Conservation (phyloP, 2,888 invertebrate species). For the Schizotus pectinicornis region DNA sequence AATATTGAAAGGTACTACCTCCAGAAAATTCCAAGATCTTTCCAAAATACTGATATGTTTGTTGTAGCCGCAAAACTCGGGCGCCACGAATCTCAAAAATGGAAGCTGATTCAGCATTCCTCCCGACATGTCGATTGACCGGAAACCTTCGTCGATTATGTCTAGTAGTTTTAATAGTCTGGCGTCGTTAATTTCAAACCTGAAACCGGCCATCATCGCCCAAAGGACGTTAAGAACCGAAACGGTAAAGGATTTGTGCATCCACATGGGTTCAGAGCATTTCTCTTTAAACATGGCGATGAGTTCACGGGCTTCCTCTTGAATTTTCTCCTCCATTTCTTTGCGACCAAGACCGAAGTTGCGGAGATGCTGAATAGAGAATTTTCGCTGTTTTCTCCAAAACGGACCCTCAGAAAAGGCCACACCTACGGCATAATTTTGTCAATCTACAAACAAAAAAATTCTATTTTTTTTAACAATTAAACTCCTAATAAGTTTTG, state of each 20-base stretch:
- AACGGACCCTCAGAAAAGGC: conserved; percentile 71
- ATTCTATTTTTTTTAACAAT: too few species aligned
- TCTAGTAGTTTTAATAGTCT: conserved; percentile 63
- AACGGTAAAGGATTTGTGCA: conserved; percentile 61
- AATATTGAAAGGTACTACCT: conserved; percentile 51
- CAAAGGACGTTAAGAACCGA: conserved; percentile 73
- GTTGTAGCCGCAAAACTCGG: conserved; percentile 68
- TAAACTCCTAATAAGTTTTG: too few species aligned
- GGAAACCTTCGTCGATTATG: conserved; percentile 68
- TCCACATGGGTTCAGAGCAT: conserved; percentile 54
- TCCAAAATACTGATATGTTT: conserved; percentile 61
- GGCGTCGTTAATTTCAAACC: conserved; percentile 67
- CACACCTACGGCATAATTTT: conserved; percentile 67
- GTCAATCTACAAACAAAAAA: too few species aligned
- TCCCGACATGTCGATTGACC: conserved; percentile 68
- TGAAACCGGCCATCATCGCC: conserved; percentile 72
- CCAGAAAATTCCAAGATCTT: conserved; percentile 64
- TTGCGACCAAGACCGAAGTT: conserved; percentile 69
- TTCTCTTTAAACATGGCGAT: conserved; percentile 58
- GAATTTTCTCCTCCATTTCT: conserved; percentile 67
- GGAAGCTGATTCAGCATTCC: conserved; percentile 74
- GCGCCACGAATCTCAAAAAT: conserved; percentile 69
- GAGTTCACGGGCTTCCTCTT: conserved; percentile 63
- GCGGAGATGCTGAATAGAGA: conserved; percentile 69
- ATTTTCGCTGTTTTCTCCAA: conserved; percentile 72